Percentiles rank a stretch among this genome's conserved stretches.
These are phyloP conservation scores for Conistra vaccinii DNA, from an alignment of 2,888 invertebrate species.

Conservation along the genomic window DNA sequence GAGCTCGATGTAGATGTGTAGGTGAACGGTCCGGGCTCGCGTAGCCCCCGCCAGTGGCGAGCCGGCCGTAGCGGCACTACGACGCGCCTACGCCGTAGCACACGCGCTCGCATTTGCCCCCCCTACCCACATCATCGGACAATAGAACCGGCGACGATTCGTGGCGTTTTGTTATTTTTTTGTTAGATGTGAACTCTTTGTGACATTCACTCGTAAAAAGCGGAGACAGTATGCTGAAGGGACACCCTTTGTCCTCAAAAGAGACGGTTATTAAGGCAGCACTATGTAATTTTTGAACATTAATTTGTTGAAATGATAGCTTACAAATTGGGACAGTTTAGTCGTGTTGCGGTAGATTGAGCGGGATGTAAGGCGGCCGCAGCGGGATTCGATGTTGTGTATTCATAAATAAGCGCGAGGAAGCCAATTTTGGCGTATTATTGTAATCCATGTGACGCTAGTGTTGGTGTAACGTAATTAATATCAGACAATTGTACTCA, in stretches of 20 bases:
- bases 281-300: slow-evolving; percentile 78
- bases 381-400: slow-evolving; percentile 69
- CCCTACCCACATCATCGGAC: slow-evolving; percentile 78
- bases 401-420: slow-evolving; percentile 68
- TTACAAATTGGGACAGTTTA: slow-evolving; percentile 75
- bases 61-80: slow-evolving; percentile 84
- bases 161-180: slow-evolving; percentile 87
- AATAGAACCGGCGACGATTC: slow-evolving; percentile 84
- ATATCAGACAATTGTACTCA: slow-evolving; percentile 75
- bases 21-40: slow-evolving; percentile 86
- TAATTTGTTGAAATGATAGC: slow-evolving; percentile 73
- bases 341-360: slow-evolving; percentile 76
- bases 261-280: slow-evolving; percentile 72
- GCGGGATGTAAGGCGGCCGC: slow-evolving; percentile 70
- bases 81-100: slow-evolving; percentile 86
- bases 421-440: slow-evolving; percentile 69
- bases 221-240: slow-evolving; percentile 78
- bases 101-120: slow-evolving; percentile 67
- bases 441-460: slow-evolving; percentile 77
- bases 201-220: slow-evolving; percentile 80
- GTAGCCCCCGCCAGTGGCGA: slow-evolving; percentile 89
- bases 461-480: slow-evolving; percentile 81
- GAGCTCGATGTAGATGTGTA: slow-evolving; percentile 81
- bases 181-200: slow-evolving; percentile 84
- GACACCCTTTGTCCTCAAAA: slow-evolving; percentile 74